These are phyloP conservation scores for Gobiocypris rarus DNA, from an alignment of 2,113 vertebrate genomes.

Conservation along the genomic window DNA sequence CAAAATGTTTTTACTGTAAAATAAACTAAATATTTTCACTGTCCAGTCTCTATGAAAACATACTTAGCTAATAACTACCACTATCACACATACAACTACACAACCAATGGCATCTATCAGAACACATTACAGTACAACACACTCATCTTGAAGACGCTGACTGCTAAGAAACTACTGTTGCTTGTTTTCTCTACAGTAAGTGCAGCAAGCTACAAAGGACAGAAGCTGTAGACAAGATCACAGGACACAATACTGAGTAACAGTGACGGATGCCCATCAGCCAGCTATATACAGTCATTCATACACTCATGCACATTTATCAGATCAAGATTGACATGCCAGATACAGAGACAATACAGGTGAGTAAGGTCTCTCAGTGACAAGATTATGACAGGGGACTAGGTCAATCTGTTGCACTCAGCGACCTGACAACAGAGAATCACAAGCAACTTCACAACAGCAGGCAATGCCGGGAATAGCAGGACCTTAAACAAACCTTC, in stretches of 20 bases:
- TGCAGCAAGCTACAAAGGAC: not conserved
- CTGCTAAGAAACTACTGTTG: not conserved
- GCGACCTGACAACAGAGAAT: not conserved
- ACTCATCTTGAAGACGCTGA: not conserved
- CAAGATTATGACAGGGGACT: constrained; percentile 7
- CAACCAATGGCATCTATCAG: not conserved
- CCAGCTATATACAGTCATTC: constrained; percentile 9
- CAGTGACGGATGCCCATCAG: not conserved
- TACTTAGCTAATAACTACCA: not conserved
- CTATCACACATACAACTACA: not conserved
- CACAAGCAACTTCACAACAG: not conserved
- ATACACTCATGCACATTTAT: constrained; percentile 18
- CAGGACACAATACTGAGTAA: not conserved
- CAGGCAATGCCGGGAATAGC: not conserved
- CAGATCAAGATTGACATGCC: not conserved
- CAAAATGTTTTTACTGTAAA: not conserved
- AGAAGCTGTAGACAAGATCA: not conserved
- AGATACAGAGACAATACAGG: not conserved
- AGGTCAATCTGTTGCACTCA: not conserved
- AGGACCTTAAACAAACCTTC: not conserved
- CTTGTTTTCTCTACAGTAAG: not conserved
- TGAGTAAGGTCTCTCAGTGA: constrained; percentile 13
- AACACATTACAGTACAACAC: constrained; percentile 1
- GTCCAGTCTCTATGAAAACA: not conserved
- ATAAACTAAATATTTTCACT: not conserved